These are phyloP conservation scores for Lamellibrachia luymesi DNA, from an alignment of 1,140 invertebrate genomes.

Conservation along the genomic window DNA sequence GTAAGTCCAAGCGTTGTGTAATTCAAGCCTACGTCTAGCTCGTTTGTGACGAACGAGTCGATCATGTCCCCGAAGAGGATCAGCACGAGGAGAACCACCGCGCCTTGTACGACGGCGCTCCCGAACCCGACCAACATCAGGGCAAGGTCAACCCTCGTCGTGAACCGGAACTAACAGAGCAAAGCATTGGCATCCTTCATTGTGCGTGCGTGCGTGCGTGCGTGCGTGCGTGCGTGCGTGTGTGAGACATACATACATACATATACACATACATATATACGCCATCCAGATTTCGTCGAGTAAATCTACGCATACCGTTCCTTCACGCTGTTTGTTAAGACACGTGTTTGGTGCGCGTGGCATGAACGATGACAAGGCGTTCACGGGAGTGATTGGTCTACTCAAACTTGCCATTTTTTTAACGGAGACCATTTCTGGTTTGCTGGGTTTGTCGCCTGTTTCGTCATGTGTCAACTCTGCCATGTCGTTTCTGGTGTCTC, in stretches of 20 bases:
- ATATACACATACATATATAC: no score
- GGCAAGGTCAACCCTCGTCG: conserved; percentile 42
- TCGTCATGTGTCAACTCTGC: not conserved
- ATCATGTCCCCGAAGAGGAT: conserved; percentile 55
- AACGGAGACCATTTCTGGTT: not conserved
- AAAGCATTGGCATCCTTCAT: not conserved
- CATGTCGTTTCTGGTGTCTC: not conserved
- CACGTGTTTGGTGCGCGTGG: not conserved
- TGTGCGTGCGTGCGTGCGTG: not conserved
- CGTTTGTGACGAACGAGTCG: conserved; percentile 37
- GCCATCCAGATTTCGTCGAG: no score
- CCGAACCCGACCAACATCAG: conserved; percentile 48
- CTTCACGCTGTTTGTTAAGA: not conserved
- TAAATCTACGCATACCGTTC: no score
- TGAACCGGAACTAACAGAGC: conserved; percentile 46
- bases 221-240: no score
- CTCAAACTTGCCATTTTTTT: not conserved
- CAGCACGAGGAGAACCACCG: conserved; percentile 50
- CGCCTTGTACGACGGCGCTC: conserved; percentile 41
- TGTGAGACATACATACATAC: no score
- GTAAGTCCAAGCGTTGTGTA: not conserved
- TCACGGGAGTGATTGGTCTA: not conserved
- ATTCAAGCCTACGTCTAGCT: not conserved
- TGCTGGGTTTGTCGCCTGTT: not conserved
- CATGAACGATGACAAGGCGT: no score